Evolutionary conservation across 1,140 invertebrate species (phyloP), one percentile per base, ranked within the genome.

Genomic region (Acromyrmex charruanus): DNA sequence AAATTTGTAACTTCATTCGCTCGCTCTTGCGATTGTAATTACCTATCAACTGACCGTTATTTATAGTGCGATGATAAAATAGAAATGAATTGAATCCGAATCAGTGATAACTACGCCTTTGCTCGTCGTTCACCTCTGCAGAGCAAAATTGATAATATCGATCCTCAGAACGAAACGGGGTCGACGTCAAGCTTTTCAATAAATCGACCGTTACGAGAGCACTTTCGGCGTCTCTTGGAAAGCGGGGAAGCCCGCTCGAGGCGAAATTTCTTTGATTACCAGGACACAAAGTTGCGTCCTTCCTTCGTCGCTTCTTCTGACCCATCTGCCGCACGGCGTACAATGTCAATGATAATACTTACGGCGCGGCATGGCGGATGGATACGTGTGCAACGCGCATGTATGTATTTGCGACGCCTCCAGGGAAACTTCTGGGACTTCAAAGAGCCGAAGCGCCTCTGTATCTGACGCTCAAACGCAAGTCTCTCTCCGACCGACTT

Each of bases 391-490:
- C 2, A 25, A 31, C 25, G 28, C 7, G 53, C 53, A 55, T 9
- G 21, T 68, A 53, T 82, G 44, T 87, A 63, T 72, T 87, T 44
- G 28, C 35, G 44, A n/a, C 21, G 66, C 85, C 85, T 58, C 66
- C 14, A 44, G 85, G 65, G 58, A 86, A 79, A 68, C 84, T 86
- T 86, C 53, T 68, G 66, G 5, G 35, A 51, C 85, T 55, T 81
- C 85, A 87, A 87, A 87, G 85, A 44, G 25, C 12, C 55, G 28
- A 82, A 82, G 44, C 80, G 66, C 77, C 49, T 87, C 77, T 80
- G 68, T 87, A 81, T 87, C 44, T 81, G 53, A 81, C 18, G 85
- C 77, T 82, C 77, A 72, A 87, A 87, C 55, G 58, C 59, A 61
- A 81, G 68, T 82, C 68, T 65, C 39, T 58, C 55, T 58, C 55